Evolutionary conservation across 2,888 invertebrate species (phyloP).

Genomic region (Eupithecia vulgata): DNA sequence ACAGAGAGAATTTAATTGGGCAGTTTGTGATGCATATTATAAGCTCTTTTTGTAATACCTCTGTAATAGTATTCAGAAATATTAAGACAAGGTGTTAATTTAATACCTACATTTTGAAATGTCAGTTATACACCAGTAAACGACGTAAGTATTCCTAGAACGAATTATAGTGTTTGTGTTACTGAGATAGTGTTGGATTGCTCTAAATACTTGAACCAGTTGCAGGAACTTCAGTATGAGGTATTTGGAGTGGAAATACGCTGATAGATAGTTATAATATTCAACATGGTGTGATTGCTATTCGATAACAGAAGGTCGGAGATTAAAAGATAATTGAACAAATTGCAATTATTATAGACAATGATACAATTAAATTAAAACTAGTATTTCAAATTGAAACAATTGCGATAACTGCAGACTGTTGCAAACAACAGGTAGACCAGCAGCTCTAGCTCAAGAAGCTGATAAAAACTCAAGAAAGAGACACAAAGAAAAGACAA

Average conservation of each 20-base stretch:
- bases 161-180: constrained; percentile 38
- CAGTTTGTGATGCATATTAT: too few relatives aligned
- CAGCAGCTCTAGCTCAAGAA: not conserved
- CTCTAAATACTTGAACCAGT: constrained; percentile 47
- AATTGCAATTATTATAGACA: too few relatives aligned
- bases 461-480: not conserved
- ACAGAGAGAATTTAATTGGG: too few relatives aligned
- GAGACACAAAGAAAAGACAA: not conserved
- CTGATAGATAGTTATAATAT: constrained; percentile 8
- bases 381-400: too few relatives aligned
- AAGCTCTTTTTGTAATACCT: too few relatives aligned
- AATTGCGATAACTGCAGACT: too few relatives aligned
- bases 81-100: not conserved
- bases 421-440: too few relatives aligned
- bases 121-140: constrained; percentile 23
- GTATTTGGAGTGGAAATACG: constrained; percentile 40
- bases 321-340: not conserved
- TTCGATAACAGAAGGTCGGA: not conserved
- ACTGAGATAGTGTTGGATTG: constrained; percentile 46
- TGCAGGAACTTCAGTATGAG: constrained; percentile 36
- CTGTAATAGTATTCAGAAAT: too few relatives aligned
- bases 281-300: not conserved
- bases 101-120: not conserved
- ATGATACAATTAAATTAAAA: too few relatives aligned
- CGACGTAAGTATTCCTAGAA: constrained; percentile 26